A percentile compares a stretch with the other conserved stretches of the same genome.
Evolutionary conservation across 2,888 invertebrate species (phyloP).

Genomic region (Phorcus lineatus): DNA sequence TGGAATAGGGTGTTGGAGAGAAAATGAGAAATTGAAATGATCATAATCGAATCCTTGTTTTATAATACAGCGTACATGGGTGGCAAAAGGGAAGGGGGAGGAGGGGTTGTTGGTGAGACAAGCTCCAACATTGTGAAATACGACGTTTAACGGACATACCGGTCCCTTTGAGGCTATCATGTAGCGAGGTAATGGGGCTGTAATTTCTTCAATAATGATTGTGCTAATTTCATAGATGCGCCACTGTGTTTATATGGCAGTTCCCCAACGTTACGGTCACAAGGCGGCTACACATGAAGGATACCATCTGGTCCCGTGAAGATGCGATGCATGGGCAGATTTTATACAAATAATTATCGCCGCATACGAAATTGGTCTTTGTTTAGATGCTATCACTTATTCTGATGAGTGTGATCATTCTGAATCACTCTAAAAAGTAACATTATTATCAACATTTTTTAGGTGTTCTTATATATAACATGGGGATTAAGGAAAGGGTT

Average conservation of each 20-base stretch:
- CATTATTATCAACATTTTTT: too few relatives aligned
- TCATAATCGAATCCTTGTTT: too few relatives aligned
- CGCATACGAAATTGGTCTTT: too few relatives aligned
- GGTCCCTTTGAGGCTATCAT: not conserved
- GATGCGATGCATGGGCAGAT: not conserved
- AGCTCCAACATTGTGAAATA: too few relatives aligned
- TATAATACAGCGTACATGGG: too few relatives aligned
- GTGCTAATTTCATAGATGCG: conserved; percentile 22
- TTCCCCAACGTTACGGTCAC: not conserved
- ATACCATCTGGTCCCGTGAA: not conserved
- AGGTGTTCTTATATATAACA: too few relatives aligned
- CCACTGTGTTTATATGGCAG: conserved; percentile 15
- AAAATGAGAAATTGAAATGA: too few relatives aligned
- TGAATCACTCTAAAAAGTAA: not conserved
- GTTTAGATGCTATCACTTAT: too few relatives aligned
- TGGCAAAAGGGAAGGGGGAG: too few relatives aligned
- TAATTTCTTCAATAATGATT: conserved; percentile 22
- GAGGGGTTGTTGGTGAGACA: too few relatives aligned
- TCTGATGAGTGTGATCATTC: not conserved
- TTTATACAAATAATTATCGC: not conserved
- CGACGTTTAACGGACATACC: too few relatives aligned
- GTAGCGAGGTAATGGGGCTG: conserved; percentile 1
- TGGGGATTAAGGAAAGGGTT: not conserved
- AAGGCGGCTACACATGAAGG: not conserved
- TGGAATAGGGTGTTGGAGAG: too few relatives aligned